Base-by-base conservation (phyloP, 1,140 invertebrate species). In the Listronotus bonariensis region DNA sequence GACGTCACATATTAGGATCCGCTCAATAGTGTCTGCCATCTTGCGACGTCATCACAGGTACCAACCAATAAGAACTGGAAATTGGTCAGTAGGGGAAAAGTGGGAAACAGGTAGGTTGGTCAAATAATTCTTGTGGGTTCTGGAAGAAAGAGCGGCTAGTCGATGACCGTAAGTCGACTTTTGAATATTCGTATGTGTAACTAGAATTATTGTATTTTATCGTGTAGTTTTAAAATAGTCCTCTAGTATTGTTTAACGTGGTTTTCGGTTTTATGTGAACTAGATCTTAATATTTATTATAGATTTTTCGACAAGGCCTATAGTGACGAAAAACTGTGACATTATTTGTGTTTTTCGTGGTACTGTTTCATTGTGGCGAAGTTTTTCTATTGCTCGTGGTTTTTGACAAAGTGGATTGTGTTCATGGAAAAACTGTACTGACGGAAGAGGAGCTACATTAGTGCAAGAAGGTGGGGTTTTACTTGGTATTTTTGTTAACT, bases 21-120 rank as follows among this genome's bases (percentile, higher is more conserved):
- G 64, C 56, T 56, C 59, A 36, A n/a, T 26, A 20, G 45, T 20
- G 54, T 42, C 60, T 66, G 52, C 60, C 66, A 67, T 67, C 48
- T 67, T 67, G 65, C 62, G 59, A 67, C 57, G 59, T 61, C 12
- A 15, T 34, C 34, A 5, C 26, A 32, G 43, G 38, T 61, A 11
- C 11, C n/a, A 18, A 32, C 63, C 54, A 65, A 65, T 59, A 32
- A 20, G 18, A 45, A 31, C 34, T 14, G 12, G 20, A 9, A 1
- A 36, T 43, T 20, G 12, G 41, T 32, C 4, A 3, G 32, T 6
- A 26, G 15, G 48, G 8, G 10, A 5, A 9, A 4, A 38, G 51
- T 46, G 43, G 61, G 61, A 32, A 15, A 38, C 32, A 14, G 42
- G 36, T 64, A 38, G 61, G 61, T 31, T 31, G 61, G 15, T 41